A percentile compares a stretch with the other conserved stretches of the same genome.
Evolutionary conservation across 2,888 invertebrate species (phyloP).

Genomic region (Camptogramma bilineatum): DNA sequence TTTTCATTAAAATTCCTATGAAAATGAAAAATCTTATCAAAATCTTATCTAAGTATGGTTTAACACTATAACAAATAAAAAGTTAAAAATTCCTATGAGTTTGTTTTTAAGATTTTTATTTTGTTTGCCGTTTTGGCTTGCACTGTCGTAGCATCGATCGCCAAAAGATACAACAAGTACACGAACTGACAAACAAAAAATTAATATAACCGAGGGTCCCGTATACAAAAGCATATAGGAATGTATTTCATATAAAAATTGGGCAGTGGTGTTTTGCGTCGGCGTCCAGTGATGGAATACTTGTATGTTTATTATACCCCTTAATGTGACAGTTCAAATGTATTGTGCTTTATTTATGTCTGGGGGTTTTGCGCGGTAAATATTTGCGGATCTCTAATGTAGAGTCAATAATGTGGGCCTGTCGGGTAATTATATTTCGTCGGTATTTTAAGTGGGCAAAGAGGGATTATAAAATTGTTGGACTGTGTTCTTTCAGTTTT

Average conservation of each 20-base stretch:
- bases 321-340: slow-evolving; percentile 78
- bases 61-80: no score
- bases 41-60: no score
- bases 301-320: slow-evolving; percentile 69
- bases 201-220: slow-evolving; percentile 47
- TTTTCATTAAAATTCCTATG: no score
- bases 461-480: slow-evolving; percentile 11
- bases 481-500: no score
- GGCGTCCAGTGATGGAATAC: slow-evolving; percentile 66
- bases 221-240: slow-evolving; percentile 41
- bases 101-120: neutral
- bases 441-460: slow-evolving; percentile 17
- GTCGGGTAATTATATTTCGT: slow-evolving; percentile 24
- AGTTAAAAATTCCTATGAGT: no score
- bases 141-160: slow-evolving; percentile 46
- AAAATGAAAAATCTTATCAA: no score
- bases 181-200: slow-evolving; percentile 43
- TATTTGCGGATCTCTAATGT: slow-evolving; percentile 35
- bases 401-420: slow-evolving; percentile 21
- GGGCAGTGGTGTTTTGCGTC: slow-evolving; percentile 60
- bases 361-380: slow-evolving; percentile 31
- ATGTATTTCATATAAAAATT: slow-evolving; percentile 51
- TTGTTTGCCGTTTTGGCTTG: slow-evolving; percentile 44
- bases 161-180: slow-evolving; percentile 53
- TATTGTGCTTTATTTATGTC: slow-evolving; percentile 62